These are phyloP conservation scores for Oostethus manadensis DNA, from an alignment of 2,113 vertebrate genomes.

Conservation along the genomic window DNA sequence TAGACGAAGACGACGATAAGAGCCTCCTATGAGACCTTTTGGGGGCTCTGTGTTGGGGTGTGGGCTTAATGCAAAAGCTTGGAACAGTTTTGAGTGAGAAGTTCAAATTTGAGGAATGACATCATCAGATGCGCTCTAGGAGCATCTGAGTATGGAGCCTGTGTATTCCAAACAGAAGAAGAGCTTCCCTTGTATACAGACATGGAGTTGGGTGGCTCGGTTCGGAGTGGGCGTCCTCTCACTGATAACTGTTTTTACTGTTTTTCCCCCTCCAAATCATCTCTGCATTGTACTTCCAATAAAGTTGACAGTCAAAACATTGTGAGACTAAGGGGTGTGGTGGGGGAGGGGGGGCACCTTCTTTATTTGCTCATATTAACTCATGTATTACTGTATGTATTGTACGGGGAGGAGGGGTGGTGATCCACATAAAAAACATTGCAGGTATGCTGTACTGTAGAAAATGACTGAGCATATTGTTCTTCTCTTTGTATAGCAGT, in stretches of 20 bases:
- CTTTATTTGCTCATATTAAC: slow-evolving; percentile 12
- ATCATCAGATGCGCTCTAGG: no score
- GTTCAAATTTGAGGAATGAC: no score
- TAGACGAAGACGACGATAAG: no score
- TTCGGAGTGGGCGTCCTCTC: slow-evolving; percentile 69
- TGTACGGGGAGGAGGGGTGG: background rate
- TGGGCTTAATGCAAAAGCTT: no score
- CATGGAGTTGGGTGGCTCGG: slow-evolving; percentile 71
- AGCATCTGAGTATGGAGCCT: slow-evolving; percentile 17
- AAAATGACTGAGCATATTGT: slow-evolving; percentile 52
- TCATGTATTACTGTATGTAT: slow-evolving; percentile 37
- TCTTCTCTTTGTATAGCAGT: slow-evolving; percentile 54
- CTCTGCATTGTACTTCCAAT: slow-evolving; percentile 68
- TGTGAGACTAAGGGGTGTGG: slow-evolving; percentile 52
- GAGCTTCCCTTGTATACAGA: slow-evolving; percentile 80
- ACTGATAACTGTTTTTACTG: slow-evolving; percentile 73
- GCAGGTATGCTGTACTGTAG: slow-evolving; percentile 42
- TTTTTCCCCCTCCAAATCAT: slow-evolving; percentile 50
- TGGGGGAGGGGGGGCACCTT: slow-evolving; percentile 12
- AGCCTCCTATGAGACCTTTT: no score
- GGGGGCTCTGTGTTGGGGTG: no score
- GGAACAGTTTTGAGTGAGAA: no score
- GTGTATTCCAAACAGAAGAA: slow-evolving; percentile 64
- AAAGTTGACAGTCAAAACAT: slow-evolving; percentile 71
- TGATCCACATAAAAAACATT: slow-evolving; percentile 25